Evolutionary conservation across 2,113 vertebrate species (phyloP), one percentile per base, ranked within the genome.

Genomic region (Galemys pyrenaicus): DNA sequence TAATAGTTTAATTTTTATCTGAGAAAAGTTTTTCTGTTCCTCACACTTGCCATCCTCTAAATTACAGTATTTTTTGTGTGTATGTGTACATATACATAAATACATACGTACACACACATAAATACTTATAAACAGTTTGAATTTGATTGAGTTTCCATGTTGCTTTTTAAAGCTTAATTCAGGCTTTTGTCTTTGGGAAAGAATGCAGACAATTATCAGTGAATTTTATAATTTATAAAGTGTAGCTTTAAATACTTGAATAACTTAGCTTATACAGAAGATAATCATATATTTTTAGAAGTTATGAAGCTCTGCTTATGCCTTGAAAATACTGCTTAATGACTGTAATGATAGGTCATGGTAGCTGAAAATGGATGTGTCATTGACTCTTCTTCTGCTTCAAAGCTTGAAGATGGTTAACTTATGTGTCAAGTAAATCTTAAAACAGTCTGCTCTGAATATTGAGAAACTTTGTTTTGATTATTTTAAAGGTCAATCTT

Each of bases 331-430:
- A 82, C 54, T 94, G 94, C 95, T 96, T 97, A 94, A 93, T 94
- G 96, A 93, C 81, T 96, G 87, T 98, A 97, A 98, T 98, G 97
- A 98, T 92, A 96, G 95, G 94, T 96, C 74, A 17, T 73, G 93
- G 94, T 89, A 92, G 65, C 64, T 87, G 95, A 94, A 91, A 97
- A 91, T 97, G 94, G 95, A 97, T 97, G 97, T 98, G 96, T 98
- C 90, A 15, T 89, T 97, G 94, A 96, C 91, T 97, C 4, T 93
- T 94, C 94, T 96, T 96, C 78, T 97, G 95, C 90, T 95, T 98
- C 97, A 95, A 56, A 97, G 97, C 96, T 98, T 97, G 98, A 92
- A 89, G 94, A 94, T 96, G 95, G 95, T 97, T 97, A 97, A 96
- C 88, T n/a, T 91, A 70, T 74, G 51, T 44, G 35, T 82, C 51